Evolutionary conservation across 2,113 vertebrate species (phyloP), one percentile per base, ranked within the genome.

Genomic region (Microtus oregoni): DNA sequence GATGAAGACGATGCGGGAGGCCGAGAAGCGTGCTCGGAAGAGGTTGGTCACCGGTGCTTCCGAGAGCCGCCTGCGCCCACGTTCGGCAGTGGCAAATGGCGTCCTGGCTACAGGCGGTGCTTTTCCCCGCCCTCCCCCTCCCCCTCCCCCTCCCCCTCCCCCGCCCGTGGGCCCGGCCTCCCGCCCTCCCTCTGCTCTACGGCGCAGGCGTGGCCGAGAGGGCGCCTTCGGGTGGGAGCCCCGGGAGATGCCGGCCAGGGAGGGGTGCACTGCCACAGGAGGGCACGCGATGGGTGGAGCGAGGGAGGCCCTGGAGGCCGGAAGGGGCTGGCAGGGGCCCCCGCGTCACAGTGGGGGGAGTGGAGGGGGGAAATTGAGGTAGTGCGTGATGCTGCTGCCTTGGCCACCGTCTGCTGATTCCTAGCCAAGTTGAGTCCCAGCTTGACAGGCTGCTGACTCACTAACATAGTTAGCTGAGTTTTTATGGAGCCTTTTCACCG

Each of bases 1-100:
- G 24, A 90, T 1, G 8, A 50, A 67, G 17, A 1, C 20, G 1
- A 35, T 10, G 17, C 26, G 11, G 28, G 8, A 58, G 52, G 47
- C 38, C 50, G 0, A 44, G 38, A 73, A 24, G 87, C 93, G 88
- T 89, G 94, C 72, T 52, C 44, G 0, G 38, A 38, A 67, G 35
- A 86, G 5, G 38, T 35, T 77, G 10, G 17, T 13, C 0, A 50
- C 24, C 1, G 0, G 78, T 0, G 87, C 76, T 94, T 65, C 52
- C 20, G 11, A 93, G 72, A 94, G 1, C 44, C 5, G 28, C 63
- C 65, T 0, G 83, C 52, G 15, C 58, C 41, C 89, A 96, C 92
- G 88, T 55, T 91, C 32, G 1, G 86, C 88, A 28, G 72, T 93
- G 83, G 97, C 97, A 97, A 98, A 98, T 98, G 97, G 97, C 97